Percentiles rank a stretch among this genome's conserved stretches.
These are phyloP conservation scores for Petrocephalus microphthalmus DNA, from an alignment of 2,113 vertebrate species.

Conservation along the genomic window DNA sequence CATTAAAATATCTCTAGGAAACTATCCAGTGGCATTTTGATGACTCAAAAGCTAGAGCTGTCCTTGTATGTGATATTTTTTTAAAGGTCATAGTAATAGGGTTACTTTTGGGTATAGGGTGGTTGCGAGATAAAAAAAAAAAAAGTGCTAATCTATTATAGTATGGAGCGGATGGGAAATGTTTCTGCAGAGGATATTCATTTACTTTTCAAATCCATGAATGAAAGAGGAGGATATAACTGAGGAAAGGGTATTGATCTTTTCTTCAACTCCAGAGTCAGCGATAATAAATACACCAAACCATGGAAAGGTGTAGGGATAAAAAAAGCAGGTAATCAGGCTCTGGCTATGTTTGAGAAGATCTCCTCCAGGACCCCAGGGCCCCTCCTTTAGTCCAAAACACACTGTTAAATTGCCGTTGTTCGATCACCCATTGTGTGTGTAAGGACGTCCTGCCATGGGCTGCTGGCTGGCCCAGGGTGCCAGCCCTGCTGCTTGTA, in stretches of 20 bases:
- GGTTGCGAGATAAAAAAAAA: constrained; percentile 26
- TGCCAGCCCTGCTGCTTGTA: not conserved
- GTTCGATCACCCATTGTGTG: not conserved
- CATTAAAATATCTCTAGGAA: constrained; percentile 26
- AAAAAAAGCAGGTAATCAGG: not conserved
- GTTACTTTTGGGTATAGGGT: constrained; percentile 17
- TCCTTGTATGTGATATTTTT: constrained; percentile 6
- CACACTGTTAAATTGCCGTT: not conserved
- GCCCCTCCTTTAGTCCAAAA: not conserved
- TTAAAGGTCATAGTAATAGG: constrained; percentile 24
- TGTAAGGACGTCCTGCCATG: not conserved
- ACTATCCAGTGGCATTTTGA: constrained; percentile 23
- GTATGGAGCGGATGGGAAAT: constrained; percentile 23
- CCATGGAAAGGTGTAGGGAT: constrained; percentile 17
- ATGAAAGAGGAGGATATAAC: constrained; percentile 22
- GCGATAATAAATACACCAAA: constrained; percentile 25
- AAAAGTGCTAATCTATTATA: constrained; percentile 32
- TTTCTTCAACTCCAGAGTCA: constrained; percentile 14
- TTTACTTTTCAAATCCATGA: constrained; percentile 33
- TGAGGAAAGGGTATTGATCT: constrained; percentile 30
- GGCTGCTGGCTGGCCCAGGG: not conserved
- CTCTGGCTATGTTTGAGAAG: not conserved
- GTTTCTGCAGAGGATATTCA: constrained; percentile 29
- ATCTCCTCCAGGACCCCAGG: not conserved
- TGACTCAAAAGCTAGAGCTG: constrained; percentile 18